phyloP scores from a whole-genome alignment of 2,113 vertebrate species.

The Burhinus bistriatus region DNA sequence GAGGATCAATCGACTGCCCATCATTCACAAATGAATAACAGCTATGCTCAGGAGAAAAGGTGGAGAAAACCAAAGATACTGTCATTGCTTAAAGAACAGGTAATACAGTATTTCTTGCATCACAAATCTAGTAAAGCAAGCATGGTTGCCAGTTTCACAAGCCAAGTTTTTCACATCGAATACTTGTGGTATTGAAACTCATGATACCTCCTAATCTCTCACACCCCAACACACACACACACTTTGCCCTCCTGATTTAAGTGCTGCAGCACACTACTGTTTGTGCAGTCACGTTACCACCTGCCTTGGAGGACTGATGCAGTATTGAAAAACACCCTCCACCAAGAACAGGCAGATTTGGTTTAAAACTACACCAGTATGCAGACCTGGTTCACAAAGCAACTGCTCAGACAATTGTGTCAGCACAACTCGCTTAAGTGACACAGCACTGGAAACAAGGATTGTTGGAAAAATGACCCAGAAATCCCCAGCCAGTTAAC shows the following conservation, averaged over 20 bases:
- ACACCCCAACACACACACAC: not conserved
- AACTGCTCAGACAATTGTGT: not conserved
- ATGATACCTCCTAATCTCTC: not conserved
- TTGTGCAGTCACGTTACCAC: not conserved
- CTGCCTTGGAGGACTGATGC: not conserved
- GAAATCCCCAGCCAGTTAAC: not conserved
- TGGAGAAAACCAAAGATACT: not conserved
- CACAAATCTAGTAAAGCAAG: not conserved
- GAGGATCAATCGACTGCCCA: not conserved
- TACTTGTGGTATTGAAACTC: not conserved
- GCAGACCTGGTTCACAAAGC: not conserved
- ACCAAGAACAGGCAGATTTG: not conserved
- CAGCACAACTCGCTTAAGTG: not conserved
- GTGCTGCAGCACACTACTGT: not conserved
- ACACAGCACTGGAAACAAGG: not conserved
- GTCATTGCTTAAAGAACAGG: not conserved
- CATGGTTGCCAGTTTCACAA: fast-evolving
- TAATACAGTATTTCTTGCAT: not conserved
- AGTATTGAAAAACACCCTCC: not conserved
- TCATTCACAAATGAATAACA: not conserved
- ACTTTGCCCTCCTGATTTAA: not conserved
- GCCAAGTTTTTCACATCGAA: not conserved
- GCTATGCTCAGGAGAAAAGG: not conserved
- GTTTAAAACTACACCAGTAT: not conserved
- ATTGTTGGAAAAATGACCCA: not conserved